Evolutionary conservation across 2,797 vertebrate species (phyloP).

Genomic region (Enteromius viviparus): DNA sequence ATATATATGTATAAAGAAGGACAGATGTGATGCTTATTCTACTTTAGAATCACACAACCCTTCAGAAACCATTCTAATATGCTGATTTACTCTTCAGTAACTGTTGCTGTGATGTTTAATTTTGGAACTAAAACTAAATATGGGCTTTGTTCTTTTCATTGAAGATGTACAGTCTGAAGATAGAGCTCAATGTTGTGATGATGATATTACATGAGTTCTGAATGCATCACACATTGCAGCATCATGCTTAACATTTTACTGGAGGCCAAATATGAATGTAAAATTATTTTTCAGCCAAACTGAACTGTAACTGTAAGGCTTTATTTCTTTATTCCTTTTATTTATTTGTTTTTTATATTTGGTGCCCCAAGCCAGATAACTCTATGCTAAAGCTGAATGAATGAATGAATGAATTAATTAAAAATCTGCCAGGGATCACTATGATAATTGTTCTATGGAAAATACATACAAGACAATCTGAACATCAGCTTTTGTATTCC

Average conservation of each 20-base stretch:
- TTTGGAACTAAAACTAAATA: background rate
- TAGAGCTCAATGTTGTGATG: too few species aligned
- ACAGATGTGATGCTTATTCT: too few species aligned
- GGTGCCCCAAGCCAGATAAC: background rate
- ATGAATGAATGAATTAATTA: too few species aligned
- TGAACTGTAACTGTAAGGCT: constrained; percentile 38
- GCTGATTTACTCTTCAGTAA: background rate
- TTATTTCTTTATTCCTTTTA: background rate
- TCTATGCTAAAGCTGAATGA: background rate
- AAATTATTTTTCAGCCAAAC: background rate
- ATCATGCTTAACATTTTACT: constrained; percentile 4
- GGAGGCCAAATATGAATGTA: background rate
- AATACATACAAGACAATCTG: background rate
- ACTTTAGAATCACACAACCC: background rate
- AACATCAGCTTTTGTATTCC: background rate
- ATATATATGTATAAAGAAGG: too few species aligned
- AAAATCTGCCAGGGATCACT: background rate
- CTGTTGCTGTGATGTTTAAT: background rate
- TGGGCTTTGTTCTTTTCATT: background rate
- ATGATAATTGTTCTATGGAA: background rate
- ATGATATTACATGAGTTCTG: too few species aligned
- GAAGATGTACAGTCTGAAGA: too few species aligned
- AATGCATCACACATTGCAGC: too few species aligned
- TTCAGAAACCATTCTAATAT: background rate
- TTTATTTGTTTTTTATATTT: background rate